Conservation (phyloP, 2,888 invertebrate species). For the Cactoblastis cactorum region DNA sequence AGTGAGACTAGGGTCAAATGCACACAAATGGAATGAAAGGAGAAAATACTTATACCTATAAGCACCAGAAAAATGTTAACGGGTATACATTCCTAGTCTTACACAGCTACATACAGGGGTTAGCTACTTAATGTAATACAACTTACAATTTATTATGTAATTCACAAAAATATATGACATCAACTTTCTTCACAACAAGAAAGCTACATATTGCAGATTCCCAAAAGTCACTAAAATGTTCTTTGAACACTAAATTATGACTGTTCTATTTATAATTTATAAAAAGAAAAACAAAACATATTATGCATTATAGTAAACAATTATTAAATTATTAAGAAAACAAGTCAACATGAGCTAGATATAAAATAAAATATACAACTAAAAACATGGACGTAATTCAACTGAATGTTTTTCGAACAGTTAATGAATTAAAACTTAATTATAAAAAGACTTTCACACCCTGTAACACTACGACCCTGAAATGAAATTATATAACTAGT, state of each 20-base stretch:
- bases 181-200: slow-evolving; percentile 8
- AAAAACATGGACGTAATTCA: slow-evolving; percentile 75
- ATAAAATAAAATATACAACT: slow-evolving; percentile 74
- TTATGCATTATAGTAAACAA: slow-evolving; percentile 69
- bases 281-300: slow-evolving; percentile 54
- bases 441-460: slow-evolving; percentile 62
- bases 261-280: slow-evolving; percentile 53
- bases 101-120: slow-evolving; percentile 15
- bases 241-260: slow-evolving; percentile 37
- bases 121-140: slow-evolving; percentile 12
- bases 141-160: slow-evolving; percentile 14
- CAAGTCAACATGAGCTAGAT: slow-evolving; percentile 66
- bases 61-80: slow-evolving; percentile 68
- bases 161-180: slow-evolving; percentile 30
- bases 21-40: slow-evolving; percentile 67
- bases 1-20: slow-evolving; percentile 41
- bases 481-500: slow-evolving; percentile 17
- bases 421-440: slow-evolving; percentile 53
- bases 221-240: slow-evolving; percentile 55
- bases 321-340: slow-evolving; percentile 73
- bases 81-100: slow-evolving; percentile 33
- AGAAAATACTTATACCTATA: slow-evolving; percentile 62
- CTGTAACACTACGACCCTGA: slow-evolving; percentile 64
- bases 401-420: slow-evolving; percentile 67
- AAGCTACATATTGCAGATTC: slow-evolving; percentile 71